Evolutionary conservation across 92 coral and sea anemone species (phyloP).

Genomic region (Heteractis magnifica): DNA sequence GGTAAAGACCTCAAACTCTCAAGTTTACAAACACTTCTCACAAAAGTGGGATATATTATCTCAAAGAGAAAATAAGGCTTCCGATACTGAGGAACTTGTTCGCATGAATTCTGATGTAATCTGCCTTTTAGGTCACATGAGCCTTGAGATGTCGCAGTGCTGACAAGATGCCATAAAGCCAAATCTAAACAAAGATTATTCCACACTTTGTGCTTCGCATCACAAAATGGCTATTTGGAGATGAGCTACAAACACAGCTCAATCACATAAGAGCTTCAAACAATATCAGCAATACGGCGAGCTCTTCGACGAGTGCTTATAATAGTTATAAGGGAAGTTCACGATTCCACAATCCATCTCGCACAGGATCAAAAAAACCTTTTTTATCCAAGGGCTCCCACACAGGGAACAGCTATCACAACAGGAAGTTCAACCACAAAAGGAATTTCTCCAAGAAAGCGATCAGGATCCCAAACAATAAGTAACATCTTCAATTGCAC

Average conservation of each 20-base stretch:
- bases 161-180: slow-evolving; percentile 51
- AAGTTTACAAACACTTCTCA: background rate
- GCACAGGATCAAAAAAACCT: slow-evolving; percentile 14
- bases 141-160: slow-evolving; percentile 45
- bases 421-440: background rate
- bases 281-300: no score
- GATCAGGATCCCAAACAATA: background rate
- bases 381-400: background rate
- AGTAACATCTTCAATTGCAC: background rate
- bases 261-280: slow-evolving; percentile 18
- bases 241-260: slow-evolving; percentile 47
- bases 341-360: no score
- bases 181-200: slow-evolving; percentile 42
- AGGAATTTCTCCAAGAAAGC: background rate
- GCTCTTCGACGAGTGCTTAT: no score
- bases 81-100: slow-evolving; percentile 4
- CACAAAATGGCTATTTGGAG: background rate
- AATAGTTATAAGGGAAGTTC: no score
- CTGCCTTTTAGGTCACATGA: slow-evolving; percentile 42
- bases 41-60: slow-evolving; percentile 22
- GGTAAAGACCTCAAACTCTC: background rate
- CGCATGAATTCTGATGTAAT: slow-evolving; percentile 46
- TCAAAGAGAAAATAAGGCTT: background rate
- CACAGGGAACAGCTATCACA: background rate
- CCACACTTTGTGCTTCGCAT: slow-evolving; percentile 40